A percentile compares a stretch with the other conserved stretches of the same genome.
Evolutionary conservation across 2,113 vertebrate species (phyloP).

Genomic region (Chrysemys picta): DNA sequence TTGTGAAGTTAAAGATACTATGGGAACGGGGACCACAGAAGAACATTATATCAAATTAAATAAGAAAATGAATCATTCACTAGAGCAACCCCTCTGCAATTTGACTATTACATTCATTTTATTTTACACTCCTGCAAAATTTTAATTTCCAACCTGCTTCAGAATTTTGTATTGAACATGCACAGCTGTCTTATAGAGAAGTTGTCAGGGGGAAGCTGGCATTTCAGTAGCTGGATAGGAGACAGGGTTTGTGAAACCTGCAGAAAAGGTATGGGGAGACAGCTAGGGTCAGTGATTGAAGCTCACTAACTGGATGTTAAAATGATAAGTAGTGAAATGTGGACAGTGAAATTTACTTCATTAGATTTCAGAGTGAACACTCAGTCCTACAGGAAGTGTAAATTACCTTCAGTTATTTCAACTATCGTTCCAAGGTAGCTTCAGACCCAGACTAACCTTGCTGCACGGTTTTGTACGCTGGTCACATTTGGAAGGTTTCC

Average conservation of each 20-base stretch:
- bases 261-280: background rate
- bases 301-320: background rate
- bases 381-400: background rate
- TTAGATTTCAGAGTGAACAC: slow-evolving; percentile 18
- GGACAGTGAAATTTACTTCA: slow-evolving; percentile 35
- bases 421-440: slow-evolving; percentile 28
- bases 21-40: background rate
- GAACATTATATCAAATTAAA: background rate
- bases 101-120: background rate
- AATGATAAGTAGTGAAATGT: slow-evolving; percentile 2
- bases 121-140: background rate
- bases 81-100: background rate
- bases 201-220: background rate
- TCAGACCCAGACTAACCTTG: slow-evolving; percentile 13
- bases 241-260: background rate
- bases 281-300: slow-evolving; percentile 6
- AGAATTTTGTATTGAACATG: slow-evolving; percentile 29
- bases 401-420: no score
- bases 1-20: background rate
- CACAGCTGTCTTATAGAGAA: background rate
- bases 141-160: background rate
- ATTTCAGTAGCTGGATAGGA: background rate
- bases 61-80: background rate
- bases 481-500: background rate
- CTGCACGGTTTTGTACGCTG: background rate